Conservation (phyloP, 2,888 invertebrate genomes). For the Seira ritae region DNA sequence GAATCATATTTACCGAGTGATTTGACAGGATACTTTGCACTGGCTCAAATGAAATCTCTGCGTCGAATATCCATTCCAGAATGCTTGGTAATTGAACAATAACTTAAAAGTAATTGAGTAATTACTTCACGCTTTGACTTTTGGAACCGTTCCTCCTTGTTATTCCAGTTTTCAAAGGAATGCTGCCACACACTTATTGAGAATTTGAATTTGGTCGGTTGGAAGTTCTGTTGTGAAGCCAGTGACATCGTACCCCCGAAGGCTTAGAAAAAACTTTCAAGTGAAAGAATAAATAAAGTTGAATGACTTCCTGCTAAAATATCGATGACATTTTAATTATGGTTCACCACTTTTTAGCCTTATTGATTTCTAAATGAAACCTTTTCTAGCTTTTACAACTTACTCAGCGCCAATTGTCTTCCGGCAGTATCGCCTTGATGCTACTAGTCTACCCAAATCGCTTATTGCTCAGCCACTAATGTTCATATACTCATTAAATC, state of each 20-base stretch:
- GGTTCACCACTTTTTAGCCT: no score
- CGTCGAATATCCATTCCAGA: constrained; percentile 42
- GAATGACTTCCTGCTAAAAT: no score
- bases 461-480: no score
- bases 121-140: no score
- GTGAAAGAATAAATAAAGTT: no score
- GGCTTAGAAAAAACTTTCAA: background rate
- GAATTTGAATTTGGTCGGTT: constrained; percentile 38
- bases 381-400: no score
- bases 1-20: constrained; percentile 48
- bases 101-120: background rate
- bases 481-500: no score
- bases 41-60: constrained; percentile 39
- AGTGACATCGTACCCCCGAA: constrained; percentile 50
- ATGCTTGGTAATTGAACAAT: constrained; percentile 25
- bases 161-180: constrained; percentile 39
- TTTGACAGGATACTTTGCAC: constrained; percentile 45
- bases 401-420: no score
- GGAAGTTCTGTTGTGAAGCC: constrained; percentile 51
- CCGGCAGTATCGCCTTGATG: no score
- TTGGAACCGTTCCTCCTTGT: background rate
- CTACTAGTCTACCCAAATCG: no score
- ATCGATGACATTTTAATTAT: no score
- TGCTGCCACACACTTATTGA: constrained; percentile 40
- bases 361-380: no score